Conservation (phyloP, 2,797 vertebrate genomes). For the Mallotus villosus region DNA sequence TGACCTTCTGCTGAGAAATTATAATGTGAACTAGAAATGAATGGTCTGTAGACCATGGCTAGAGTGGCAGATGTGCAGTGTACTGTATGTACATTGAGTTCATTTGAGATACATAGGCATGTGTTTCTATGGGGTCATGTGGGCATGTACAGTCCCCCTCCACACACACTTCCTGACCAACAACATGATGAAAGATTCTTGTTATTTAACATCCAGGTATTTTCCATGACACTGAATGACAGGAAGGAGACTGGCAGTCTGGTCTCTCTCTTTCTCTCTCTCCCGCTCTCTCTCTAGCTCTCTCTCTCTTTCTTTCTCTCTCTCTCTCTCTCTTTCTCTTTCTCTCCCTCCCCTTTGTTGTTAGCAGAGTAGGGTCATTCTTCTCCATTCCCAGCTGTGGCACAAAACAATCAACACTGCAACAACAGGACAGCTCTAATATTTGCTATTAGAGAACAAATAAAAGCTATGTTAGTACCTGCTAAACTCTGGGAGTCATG, state of each 20-base stretch:
- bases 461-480: background rate
- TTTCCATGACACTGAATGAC: constrained; percentile 32
- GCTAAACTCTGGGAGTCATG: no score
- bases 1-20: background rate
- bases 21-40: no score
- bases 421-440: background rate
- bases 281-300: background rate
- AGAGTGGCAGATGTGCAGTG: no score
- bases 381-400: background rate
- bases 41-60: no score
- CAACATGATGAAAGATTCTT: constrained; percentile 14
- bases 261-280: constrained; percentile 4
- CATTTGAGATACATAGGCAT: background rate
- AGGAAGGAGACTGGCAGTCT: constrained; percentile 37
- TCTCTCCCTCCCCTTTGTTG: constrained; percentile 2
- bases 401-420: background rate
- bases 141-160: background rate
- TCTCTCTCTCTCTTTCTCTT: background rate
- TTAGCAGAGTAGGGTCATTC: constrained; percentile 2
- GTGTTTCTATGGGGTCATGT: background rate
- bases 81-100: constrained; percentile 6
- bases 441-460: background rate
- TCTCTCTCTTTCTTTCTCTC: background rate
- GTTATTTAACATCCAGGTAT: background rate
- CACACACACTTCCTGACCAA: background rate